Conservation (phyloP, 1,140 invertebrate genomes). For the Drosophila triauraria region DNA sequence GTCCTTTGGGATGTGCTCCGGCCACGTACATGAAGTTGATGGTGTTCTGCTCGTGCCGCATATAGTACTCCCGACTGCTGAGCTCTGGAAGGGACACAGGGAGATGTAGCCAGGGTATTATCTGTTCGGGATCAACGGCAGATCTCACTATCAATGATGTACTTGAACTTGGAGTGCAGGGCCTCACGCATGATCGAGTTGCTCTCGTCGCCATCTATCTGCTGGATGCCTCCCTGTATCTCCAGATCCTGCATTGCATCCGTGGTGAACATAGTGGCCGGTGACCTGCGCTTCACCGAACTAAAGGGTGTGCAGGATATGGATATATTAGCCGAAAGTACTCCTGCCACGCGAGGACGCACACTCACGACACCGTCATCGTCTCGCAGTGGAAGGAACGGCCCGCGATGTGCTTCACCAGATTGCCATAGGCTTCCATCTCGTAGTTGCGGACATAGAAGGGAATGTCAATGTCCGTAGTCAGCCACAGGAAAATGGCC, state of each 20-base stretch:
- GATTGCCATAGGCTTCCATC: slow-evolving; percentile 61
- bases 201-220: slow-evolving; percentile 26
- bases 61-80: slow-evolving; percentile 35
- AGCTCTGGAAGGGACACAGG: slow-evolving; percentile 31
- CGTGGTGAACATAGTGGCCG: slow-evolving; percentile 43
- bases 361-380: slow-evolving; percentile 50
- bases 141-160: slow-evolving; percentile 56
- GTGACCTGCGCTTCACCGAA: slow-evolving; percentile 32
- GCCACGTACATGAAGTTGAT: slow-evolving; percentile 36
- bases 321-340: background rate
- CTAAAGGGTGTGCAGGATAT: slow-evolving; percentile 20
- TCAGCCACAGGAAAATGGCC: slow-evolving; percentile 66
- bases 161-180: slow-evolving; percentile 43
- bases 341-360: too few relatives aligned
- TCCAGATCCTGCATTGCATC: slow-evolving; percentile 49
- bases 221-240: slow-evolving; percentile 51
- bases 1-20: background rate
- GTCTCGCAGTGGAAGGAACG: slow-evolving; percentile 8
- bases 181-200: slow-evolving; percentile 19
- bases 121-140: background rate
- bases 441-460: slow-evolving; percentile 58
- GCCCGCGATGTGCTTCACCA: slow-evolving; percentile 30
- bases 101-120: background rate
- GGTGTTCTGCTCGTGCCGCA: slow-evolving; percentile 1
- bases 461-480: slow-evolving; percentile 49